A percentile compares a stretch with the other conserved stretches of the same genome.
phyloP scores from a whole-genome alignment of 2,113 vertebrate species.

The Marmota monax region DNA sequence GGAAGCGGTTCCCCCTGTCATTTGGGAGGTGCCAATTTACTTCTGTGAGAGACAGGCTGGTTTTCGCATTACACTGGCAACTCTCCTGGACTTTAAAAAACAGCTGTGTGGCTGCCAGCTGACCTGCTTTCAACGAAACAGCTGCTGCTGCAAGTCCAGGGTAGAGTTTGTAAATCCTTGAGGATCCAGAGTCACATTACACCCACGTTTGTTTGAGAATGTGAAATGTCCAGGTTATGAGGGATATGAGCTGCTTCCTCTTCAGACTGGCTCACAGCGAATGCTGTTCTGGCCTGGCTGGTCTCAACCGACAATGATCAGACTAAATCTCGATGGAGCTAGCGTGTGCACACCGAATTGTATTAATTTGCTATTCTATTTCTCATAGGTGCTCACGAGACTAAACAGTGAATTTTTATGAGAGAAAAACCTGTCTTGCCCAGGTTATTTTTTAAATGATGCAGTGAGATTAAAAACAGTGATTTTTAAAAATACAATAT shows the following conservation, averaged over 20 bases:
- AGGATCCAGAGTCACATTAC: neutral
- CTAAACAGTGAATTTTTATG: neutral
- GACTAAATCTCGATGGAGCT: neutral
- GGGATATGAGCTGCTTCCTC: neutral
- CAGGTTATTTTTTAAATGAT: slow-evolving; percentile 20
- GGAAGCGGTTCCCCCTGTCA: neutral
- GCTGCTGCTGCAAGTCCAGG: slow-evolving; percentile 12
- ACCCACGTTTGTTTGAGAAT: neutral
- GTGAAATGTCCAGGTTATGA: neutral
- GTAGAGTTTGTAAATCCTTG: neutral
- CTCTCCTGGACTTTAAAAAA: slow-evolving; percentile 63
- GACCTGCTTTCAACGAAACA: slow-evolving; percentile 68
- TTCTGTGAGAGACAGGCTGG: neutral
- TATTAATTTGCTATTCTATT: neutral
- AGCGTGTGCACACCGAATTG: neutral
- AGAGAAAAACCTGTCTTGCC: neutral
- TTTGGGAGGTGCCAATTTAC: neutral
- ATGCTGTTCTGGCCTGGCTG: neutral
- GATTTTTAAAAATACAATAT: neutral
- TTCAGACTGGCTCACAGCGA: neutral
- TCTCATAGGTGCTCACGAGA: neutral
- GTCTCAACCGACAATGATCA: neutral
- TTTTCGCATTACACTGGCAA: slow-evolving; percentile 32
- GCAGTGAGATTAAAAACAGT: neutral
- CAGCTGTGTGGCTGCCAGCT: slow-evolving; percentile 53